These are phyloP conservation scores for Coleophora flavipennella DNA, from an alignment of 2,888 invertebrate genomes.

Conservation along the genomic window DNA sequence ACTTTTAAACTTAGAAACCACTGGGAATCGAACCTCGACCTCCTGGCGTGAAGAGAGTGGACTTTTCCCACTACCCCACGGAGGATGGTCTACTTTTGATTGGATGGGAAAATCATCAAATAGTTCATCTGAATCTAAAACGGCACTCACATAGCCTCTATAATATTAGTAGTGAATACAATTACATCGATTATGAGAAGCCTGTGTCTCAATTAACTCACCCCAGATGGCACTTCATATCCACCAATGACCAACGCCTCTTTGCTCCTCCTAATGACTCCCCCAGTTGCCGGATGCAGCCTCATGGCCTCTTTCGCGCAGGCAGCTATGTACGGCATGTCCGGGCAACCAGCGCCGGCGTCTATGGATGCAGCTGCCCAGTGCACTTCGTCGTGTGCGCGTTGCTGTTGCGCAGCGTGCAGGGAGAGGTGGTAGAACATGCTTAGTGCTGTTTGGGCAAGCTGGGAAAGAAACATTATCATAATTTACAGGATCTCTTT, in stretches of 20 bases:
- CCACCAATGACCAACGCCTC: conserved; percentile 45
- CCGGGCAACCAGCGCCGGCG: conserved; percentile 32
- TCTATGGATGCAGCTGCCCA: conserved; percentile 44
- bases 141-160: too few relatives aligned
- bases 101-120: too few relatives aligned
- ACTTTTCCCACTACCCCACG: too few relatives aligned
- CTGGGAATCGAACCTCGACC: too few relatives aligned
- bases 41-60: too few relatives aligned
- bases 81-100: too few relatives aligned
- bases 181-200: conserved; percentile 1
- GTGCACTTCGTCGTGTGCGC: conserved; percentile 51
- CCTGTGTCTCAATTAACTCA: conserved; percentile 32
- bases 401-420: conserved; percentile 56
- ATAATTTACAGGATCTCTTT: too few relatives aligned
- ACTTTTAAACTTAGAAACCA: too few relatives aligned
- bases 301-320: conserved; percentile 48
- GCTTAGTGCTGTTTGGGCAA: conserved; percentile 53
- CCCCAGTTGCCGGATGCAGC: conserved; percentile 57
- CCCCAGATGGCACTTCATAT: conserved; percentile 56
- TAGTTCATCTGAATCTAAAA: too few relatives aligned
- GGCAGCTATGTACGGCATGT: conserved; percentile 42
- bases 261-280: conserved; percentile 46
- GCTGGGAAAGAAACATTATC: conserved; percentile 23
- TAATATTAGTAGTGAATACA: too few relatives aligned
- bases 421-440: conserved; percentile 58